Conservation (phyloP, 2,113 vertebrate genomes). For the Motacilla tschutschensis region DNA sequence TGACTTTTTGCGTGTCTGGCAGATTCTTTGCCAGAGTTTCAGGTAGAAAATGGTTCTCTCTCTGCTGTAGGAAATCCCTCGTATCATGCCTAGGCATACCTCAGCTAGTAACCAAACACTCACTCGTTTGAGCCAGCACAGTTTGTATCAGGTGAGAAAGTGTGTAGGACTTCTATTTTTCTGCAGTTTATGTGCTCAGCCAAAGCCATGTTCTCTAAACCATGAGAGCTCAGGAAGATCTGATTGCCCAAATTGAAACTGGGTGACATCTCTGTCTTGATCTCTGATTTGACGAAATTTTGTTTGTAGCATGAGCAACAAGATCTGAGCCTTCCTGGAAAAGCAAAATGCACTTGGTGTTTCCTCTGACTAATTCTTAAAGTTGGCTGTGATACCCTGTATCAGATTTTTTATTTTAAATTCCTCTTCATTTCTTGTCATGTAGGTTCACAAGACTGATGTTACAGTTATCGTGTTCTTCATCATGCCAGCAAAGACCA, state of each 20-base stretch:
- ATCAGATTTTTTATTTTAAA: neutral
- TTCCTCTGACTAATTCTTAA: neutral
- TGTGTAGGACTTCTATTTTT: neutral
- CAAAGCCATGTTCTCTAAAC: neutral
- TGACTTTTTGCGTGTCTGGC: neutral
- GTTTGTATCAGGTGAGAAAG: neutral
- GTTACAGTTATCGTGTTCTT: constrained; percentile 94
- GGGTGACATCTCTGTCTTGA: neutral
- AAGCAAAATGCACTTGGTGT: neutral
- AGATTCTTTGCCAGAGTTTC: neutral
- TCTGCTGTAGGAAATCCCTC: neutral
- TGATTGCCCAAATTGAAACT: neutral
- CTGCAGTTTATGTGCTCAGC: neutral
- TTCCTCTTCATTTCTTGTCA: neutral
- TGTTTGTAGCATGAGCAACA: neutral
- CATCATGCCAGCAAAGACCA: constrained; percentile 97
- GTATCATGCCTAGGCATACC: neutral
- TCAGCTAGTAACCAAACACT: neutral
- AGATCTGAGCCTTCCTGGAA: neutral
- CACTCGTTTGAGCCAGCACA: neutral
- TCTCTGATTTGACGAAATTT: neutral
- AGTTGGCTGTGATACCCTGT: neutral
- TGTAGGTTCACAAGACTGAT: constrained; percentile 87
- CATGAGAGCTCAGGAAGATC: neutral
- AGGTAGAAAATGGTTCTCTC: neutral